Evolutionary conservation across 1,140 invertebrate genomes (phyloP).

Genomic region (Limonius californicus): DNA sequence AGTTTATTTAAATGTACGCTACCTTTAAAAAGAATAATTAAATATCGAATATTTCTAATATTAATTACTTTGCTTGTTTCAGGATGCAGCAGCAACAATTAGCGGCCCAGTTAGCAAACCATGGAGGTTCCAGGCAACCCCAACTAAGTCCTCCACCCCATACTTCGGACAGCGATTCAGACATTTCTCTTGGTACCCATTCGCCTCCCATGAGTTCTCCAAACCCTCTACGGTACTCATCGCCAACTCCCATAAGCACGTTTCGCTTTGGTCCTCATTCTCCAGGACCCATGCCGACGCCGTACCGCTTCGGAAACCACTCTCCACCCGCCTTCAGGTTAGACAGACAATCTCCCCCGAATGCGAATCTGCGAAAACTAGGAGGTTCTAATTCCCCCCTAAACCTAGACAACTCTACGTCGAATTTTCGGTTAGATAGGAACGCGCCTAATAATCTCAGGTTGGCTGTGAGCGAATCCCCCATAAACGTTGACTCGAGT

Average conservation of each 20-base stretch:
- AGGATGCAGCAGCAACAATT: constrained; percentile 49
- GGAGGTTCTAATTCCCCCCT: neutral
- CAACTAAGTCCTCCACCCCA: constrained; percentile 40
- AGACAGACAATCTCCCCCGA: constrained; percentile 4
- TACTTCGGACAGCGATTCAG: constrained; percentile 51
- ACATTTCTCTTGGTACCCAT: constrained; percentile 54
- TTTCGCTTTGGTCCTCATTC: constrained; percentile 45
- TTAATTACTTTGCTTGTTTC: constrained; percentile 29
- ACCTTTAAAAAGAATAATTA: no score
- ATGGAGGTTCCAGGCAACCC: constrained; percentile 37
- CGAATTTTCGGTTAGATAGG: constrained; percentile 21
- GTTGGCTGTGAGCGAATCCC: constrained; percentile 13
- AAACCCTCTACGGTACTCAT: constrained; percentile 40
- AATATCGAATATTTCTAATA: neutral
- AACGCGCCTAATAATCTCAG: constrained; percentile 14
- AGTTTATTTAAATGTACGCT: no score
- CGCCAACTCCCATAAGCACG: constrained; percentile 42
- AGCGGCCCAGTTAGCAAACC: constrained; percentile 45
- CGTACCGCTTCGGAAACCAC: constrained; percentile 42
- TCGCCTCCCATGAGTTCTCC: constrained; percentile 51
- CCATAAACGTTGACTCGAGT: constrained; percentile 35
- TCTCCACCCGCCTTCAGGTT: constrained; percentile 32
- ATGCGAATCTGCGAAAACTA: neutral
- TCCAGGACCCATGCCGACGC: constrained; percentile 45
- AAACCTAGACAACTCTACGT: constrained; percentile 6